Evolutionary conservation across 2,888 invertebrate genomes (phyloP).

Genomic region (Pherbina coryleti): DNA sequence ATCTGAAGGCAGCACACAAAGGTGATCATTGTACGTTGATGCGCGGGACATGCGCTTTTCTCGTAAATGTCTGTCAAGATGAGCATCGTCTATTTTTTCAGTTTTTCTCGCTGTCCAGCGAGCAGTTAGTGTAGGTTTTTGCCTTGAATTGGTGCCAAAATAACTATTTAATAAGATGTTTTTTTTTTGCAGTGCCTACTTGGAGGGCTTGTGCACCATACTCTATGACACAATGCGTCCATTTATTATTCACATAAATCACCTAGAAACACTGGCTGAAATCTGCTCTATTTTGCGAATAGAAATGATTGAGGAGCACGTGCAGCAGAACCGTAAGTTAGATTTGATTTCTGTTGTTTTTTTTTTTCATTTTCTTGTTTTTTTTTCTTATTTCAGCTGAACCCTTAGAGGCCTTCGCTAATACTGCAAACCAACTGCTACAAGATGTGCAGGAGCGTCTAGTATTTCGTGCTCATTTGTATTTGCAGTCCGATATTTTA

Average conservation of each 20-base stretch:
- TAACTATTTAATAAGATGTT: neutral
- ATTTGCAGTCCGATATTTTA: constrained; percentile 91
- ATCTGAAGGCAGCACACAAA: constrained; percentile 75
- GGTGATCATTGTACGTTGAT: constrained; percentile 87
- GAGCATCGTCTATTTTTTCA: constrained; percentile 92
- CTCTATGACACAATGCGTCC: constrained; percentile 94
- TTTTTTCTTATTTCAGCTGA: constrained; percentile 70
- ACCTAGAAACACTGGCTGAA: constrained; percentile 96
- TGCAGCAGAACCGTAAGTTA: constrained; percentile 81
- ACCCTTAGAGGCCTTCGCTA: constrained; percentile 82
- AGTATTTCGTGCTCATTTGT: constrained; percentile 95
- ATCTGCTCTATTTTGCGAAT: constrained; percentile 92
- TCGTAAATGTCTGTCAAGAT: constrained; percentile 94
- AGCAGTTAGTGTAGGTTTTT: constrained; percentile 74
- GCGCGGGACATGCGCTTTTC: constrained; percentile 88
- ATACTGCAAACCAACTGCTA: constrained; percentile 83
- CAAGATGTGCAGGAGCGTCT: constrained; percentile 97
- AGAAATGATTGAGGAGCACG: constrained; percentile 93
- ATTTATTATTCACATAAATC: constrained; percentile 95
- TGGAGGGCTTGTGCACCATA: constrained; percentile 87
- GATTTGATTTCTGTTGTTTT: constrained; percentile 15
- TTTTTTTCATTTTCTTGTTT: neutral
- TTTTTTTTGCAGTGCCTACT: constrained; percentile 74
- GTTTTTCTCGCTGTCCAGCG: constrained; percentile 83
- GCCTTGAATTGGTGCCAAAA: neutral